Evolutionary conservation across 1,140 invertebrate genomes (phyloP).

Genomic region (Apocrypta bakeri): DNA sequence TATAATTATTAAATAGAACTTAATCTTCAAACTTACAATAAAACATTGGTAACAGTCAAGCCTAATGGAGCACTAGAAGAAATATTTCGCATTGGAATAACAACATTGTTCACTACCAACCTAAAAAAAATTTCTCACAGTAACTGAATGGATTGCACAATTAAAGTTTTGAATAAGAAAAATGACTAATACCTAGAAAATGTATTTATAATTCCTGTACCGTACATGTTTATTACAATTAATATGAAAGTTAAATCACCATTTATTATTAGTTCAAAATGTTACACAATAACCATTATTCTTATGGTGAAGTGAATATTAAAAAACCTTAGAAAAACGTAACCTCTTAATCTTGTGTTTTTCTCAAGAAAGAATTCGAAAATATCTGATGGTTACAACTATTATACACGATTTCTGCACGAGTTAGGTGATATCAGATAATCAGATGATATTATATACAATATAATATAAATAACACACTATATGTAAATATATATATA

Average conservation of each 20-base stretch:
- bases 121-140: constrained; percentile 14
- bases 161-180: background rate
- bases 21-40: constrained; percentile 59
- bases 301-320: background rate
- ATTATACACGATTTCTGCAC: too few relatives aligned
- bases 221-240: constrained; percentile 16
- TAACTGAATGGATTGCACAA: background rate
- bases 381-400: too few relatives aligned
- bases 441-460: background rate
- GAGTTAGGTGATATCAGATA: too few relatives aligned
- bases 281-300: background rate
- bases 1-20: background rate
- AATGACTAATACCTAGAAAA: constrained; percentile 37
- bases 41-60: constrained; percentile 56
- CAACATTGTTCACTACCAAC: constrained; percentile 13
- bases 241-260: background rate
- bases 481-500: too few relatives aligned
- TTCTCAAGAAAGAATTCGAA: background rate
- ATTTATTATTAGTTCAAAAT: background rate
- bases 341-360: background rate
- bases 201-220: background rate
- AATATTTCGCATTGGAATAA: constrained; percentile 55
- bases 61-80: constrained; percentile 55
- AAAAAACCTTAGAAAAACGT: background rate
- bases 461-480: too few relatives aligned